These are phyloP conservation scores for Myanophis thanlyinensis DNA, from an alignment of 2,113 vertebrate genomes.

Conservation along the genomic window DNA sequence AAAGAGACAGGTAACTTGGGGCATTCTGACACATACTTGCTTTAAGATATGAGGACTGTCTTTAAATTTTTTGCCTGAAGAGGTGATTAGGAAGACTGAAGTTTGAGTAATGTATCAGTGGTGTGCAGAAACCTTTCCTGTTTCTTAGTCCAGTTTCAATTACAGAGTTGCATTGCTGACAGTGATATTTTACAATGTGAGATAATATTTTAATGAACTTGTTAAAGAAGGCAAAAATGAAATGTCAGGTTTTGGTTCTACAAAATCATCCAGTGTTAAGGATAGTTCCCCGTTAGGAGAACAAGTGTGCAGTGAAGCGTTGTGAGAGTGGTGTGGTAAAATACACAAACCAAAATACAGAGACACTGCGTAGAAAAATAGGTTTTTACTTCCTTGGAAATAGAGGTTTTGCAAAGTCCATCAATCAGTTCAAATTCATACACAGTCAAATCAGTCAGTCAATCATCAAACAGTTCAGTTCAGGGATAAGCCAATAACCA, in stretches of 20 bases:
- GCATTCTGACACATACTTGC: constrained; percentile 37
- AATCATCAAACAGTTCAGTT: too few relatives aligned
- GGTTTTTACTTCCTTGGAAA: too few relatives aligned
- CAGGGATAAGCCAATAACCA: too few relatives aligned
- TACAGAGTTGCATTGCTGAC: constrained; percentile 49
- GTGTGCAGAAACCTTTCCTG: constrained; percentile 22
- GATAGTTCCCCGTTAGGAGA: too few relatives aligned
- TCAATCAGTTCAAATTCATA: too few relatives aligned
- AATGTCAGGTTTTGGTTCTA: constrained; percentile 31
- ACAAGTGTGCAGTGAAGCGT: too few relatives aligned
- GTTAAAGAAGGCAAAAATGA: background rate
- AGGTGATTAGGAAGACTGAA: constrained; percentile 52
- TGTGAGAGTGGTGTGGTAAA: too few relatives aligned
- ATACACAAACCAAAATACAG: too few relatives aligned
- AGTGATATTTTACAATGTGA: constrained; percentile 38
- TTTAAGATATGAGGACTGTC: constrained; percentile 48
- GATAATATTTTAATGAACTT: constrained; percentile 8
- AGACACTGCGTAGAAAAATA: too few relatives aligned
- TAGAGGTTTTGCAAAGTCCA: too few relatives aligned
- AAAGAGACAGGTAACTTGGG: constrained; percentile 44
- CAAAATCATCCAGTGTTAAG: too few relatives aligned
- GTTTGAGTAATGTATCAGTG: constrained; percentile 30
- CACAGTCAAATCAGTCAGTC: too few relatives aligned
- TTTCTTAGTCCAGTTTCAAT: constrained; percentile 43
- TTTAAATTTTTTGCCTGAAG: constrained; percentile 57